phyloP scores from a whole-genome alignment of 1,140 invertebrate species.

The Hypsibius dujardini region DNA sequence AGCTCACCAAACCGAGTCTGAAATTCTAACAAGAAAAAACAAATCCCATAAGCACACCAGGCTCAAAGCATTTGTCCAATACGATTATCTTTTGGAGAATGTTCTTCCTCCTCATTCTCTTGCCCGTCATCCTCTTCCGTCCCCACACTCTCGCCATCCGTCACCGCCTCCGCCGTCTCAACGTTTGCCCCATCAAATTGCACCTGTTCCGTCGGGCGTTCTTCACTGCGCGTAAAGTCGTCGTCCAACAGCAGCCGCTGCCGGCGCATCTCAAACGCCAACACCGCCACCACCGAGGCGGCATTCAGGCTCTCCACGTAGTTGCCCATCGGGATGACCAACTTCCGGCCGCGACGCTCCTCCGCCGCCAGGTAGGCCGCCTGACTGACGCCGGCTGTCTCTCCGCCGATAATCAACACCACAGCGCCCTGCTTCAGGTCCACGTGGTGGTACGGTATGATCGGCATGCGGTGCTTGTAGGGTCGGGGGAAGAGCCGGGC shows the following conservation, averaged over 20 bases:
- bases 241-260: conserved; percentile 36
- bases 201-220: too few species aligned
- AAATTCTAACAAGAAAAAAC: too few species aligned
- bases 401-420: conserved; percentile 62
- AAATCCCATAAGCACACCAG: too few species aligned
- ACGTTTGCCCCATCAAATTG: too few species aligned
- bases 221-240: neutral
- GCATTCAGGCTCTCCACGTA: conserved; percentile 68
- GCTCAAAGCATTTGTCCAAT: too few species aligned
- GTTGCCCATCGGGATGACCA: conserved; percentile 51
- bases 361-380: conserved; percentile 43
- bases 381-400: conserved; percentile 60
- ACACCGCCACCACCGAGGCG: conserved; percentile 55
- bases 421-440: conserved; percentile 39
- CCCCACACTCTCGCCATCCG: too few species aligned
- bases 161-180: too few species aligned
- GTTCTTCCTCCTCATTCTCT: too few species aligned
- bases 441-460: conserved; percentile 45
- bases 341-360: conserved; percentile 34
- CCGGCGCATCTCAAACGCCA: conserved; percentile 64
- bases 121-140: too few species aligned
- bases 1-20: too few species aligned
- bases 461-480: conserved; percentile 32
- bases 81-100: too few species aligned
- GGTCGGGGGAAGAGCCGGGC: neutral